Percentiles rank a stretch among this genome's conserved stretches.
Evolutionary conservation across 2,888 invertebrate species (phyloP).

Genomic region (Phymatocera aterrima): DNA sequence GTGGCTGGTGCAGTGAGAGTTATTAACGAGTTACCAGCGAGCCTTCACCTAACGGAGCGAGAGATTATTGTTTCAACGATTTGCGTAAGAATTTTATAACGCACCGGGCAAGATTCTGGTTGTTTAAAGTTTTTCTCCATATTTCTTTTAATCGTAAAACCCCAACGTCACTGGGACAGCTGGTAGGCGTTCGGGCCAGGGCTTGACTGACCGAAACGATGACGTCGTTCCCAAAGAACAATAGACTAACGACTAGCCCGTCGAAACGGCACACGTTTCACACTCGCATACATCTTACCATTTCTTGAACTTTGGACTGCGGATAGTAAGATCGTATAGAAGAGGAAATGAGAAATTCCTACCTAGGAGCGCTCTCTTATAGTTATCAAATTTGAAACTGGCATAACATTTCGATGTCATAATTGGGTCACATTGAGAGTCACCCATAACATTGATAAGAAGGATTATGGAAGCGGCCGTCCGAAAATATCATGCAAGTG

Average conservation of each 20-base stretch:
- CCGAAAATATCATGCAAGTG: no score
- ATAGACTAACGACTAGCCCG: conserved; percentile 34
- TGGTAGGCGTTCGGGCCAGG: conserved; percentile 35
- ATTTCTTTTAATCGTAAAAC: conserved; percentile 31
- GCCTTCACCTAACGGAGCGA: not conserved
- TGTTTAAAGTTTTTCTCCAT: conserved; percentile 25
- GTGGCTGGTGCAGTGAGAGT: conserved; percentile 28
- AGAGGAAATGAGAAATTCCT: no score
- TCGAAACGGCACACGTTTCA: conserved; percentile 3
- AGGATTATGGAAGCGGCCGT: no score
- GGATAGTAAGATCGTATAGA: conserved; percentile 1
- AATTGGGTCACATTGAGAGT: no score
- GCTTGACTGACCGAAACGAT: conserved; percentile 30
- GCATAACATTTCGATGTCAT: no score
- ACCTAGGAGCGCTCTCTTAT: no score
- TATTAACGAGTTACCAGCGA: conserved; percentile 34
- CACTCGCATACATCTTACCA: not conserved
- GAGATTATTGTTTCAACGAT: conserved; percentile 47
- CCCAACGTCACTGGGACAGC: conserved; percentile 43
- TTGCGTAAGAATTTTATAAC: conserved; percentile 47
- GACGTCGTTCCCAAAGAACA: conserved; percentile 42
- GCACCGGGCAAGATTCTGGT: not conserved
- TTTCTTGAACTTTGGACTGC: not conserved
- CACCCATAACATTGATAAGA: no score
- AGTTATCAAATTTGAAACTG: no score